Conservation (phyloP, 2,113 vertebrate species). For the Budorcas taxicolor region DNA sequence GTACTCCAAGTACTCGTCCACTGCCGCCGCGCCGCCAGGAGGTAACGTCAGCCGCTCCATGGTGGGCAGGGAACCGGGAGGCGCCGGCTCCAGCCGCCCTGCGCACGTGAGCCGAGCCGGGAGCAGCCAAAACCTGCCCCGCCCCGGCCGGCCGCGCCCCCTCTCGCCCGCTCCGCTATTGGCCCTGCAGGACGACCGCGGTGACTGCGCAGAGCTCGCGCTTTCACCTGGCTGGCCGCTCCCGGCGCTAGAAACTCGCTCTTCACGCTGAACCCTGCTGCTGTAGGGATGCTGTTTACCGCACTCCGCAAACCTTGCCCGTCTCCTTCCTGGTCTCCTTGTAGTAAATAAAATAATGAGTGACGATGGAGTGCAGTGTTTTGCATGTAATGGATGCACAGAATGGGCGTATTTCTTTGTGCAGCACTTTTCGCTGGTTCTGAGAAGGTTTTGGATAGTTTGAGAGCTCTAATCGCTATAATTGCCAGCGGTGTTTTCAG, state of each 20-base stretch:
- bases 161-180: not conserved
- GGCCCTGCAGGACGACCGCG: accelerated
- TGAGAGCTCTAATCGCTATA: not conserved
- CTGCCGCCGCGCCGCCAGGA: conserved; percentile 69
- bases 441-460: not conserved
- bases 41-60: conserved; percentile 76
- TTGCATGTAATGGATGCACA: not conserved
- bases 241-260: accelerated
- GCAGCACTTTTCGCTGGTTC: not conserved
- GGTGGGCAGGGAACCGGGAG: accelerated
- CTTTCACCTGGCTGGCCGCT: not conserved
- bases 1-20: conserved; percentile 89
- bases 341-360: not conserved
- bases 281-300: accelerated
- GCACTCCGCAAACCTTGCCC: accelerated
- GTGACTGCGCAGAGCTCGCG: not conserved
- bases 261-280: accelerated
- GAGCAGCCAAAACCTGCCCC: accelerated
- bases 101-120: accelerated
- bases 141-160: not conserved
- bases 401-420: not conserved
- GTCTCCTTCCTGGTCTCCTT: not conserved
- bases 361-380: not conserved
- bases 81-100: accelerated
- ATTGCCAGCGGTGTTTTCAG: not conserved